Percentiles rank a stretch among this genome's conserved stretches.
Conservation (phyloP, 2,888 invertebrate species). For the Himalopsyche japonica region DNA sequence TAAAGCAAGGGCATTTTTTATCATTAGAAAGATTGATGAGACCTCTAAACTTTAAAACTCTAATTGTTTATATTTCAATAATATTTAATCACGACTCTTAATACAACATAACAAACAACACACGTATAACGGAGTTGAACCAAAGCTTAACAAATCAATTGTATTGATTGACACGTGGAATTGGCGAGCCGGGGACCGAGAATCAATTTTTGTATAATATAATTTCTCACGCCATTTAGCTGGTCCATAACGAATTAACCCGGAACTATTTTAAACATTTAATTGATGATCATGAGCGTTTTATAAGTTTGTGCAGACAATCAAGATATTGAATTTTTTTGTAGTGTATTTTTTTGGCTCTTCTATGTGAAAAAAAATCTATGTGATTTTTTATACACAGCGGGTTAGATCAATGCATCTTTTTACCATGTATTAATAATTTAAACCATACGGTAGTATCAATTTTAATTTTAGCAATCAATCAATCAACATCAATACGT, state of each 20-base stretch:
- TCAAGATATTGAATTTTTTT: background rate
- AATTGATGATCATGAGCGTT: background rate
- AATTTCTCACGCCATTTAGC: background rate
- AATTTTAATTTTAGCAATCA: background rate
- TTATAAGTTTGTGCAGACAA: background rate
- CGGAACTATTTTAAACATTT: background rate
- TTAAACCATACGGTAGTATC: background rate
- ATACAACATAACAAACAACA: background rate
- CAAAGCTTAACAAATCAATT: background rate
- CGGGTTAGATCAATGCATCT: background rate
- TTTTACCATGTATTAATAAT: background rate
- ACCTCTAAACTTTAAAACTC: background rate
- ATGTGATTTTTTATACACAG: background rate
- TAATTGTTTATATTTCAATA: background rate
- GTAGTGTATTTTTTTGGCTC: background rate
- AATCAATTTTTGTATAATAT: background rate
- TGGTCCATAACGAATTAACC: background rate
- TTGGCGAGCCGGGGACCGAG: background rate
- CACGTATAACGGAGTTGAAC: background rate
- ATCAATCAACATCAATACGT: background rate
- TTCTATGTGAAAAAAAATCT: too few relatives aligned
- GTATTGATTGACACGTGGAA: background rate
- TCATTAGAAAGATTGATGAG: background rate
- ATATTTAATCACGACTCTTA: background rate
- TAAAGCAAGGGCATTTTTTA: background rate